Base-by-base conservation (phyloP, 2,113 vertebrate species). In the Prionailurus bengalensis region DNA sequence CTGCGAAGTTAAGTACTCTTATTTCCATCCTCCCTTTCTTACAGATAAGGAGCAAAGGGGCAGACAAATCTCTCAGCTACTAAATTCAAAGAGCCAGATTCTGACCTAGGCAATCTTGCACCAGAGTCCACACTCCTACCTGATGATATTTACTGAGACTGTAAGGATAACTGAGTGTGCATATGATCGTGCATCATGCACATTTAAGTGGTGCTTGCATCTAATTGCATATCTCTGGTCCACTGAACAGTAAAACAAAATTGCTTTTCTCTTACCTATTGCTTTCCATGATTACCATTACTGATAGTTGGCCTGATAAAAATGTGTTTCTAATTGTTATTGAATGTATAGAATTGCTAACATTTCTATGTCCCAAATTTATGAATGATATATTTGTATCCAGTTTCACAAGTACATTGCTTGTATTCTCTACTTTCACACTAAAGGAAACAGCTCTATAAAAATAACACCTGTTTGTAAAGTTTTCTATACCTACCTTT, bases 401-500 rank as follows among this genome's bases (percentile, higher is more conserved):
- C 0, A 42, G 3, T 94, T 91, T 86, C 23, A 89, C 55, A 87
- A 94, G 13, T 89, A 65, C 76, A 80, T 79, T 89, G 23, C 33
- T 16, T 96, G 33, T 70, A 55, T 68, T 83, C 79, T 95, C 31
- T 74, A 74, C 39, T 88, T 95, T 96, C 58, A 45, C 42, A 84
- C 42, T 78, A 81, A 94, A 74, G 36, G 48, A 95, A 95, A 89
- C 19, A 91, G 11, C 81, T 92, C 31, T 83, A 27, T 86, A 89
- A 97, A 97, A 95, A 45, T 31, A 70, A n/a, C 58, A 88, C 55
- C 89, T 65, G 9, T 85, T 91, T 90, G 55, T 73, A 61, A 90
- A 55, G 25, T 19, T 63, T 81, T 71, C 36, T 66, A n/a, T 63
- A 70, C 14, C 45, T 95, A 63, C 61, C 74, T 63, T 83, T 42